These are phyloP conservation scores for Drosophila nikananu DNA, from an alignment of 1,140 invertebrate genomes.

Conservation along the genomic window DNA sequence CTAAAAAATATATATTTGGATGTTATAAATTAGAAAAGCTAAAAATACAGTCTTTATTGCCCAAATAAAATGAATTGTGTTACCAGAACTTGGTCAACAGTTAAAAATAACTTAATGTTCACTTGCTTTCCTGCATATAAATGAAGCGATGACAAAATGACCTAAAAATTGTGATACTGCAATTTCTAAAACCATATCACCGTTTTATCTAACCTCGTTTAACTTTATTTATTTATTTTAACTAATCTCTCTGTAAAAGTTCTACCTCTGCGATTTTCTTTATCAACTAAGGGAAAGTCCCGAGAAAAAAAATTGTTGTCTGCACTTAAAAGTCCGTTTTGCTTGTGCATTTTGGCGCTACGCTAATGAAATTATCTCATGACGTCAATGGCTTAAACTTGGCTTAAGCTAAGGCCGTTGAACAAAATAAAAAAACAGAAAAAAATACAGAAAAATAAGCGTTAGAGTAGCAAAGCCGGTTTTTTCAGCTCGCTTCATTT, in stretches of 20 bases:
- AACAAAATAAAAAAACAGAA: neutral
- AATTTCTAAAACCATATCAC: neutral
- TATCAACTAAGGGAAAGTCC: constrained; percentile 31
- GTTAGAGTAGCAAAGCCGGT: constrained; percentile 57
- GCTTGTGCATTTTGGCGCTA: constrained; percentile 52
- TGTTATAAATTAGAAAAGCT: neutral
- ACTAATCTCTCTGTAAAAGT: neutral
- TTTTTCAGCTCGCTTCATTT: constrained; percentile 47
- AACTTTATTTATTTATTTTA: neutral
- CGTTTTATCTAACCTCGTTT: neutral
- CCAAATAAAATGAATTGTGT: neutral
- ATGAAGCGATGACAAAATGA: neutral
- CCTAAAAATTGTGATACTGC: neutral
- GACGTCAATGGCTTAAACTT: constrained; percentile 64
- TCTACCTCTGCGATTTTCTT: neutral
- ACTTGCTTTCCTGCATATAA: neutral
- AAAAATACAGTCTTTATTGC: neutral
- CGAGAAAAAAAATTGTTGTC: constrained; percentile 7
- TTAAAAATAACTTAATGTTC: neutral
- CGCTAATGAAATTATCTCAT: constrained; percentile 61
- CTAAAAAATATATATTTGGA: neutral
- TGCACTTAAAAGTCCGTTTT: constrained; percentile 20
- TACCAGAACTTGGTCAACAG: neutral
- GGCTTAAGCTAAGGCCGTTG: constrained; percentile 31
- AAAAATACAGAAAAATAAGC: constrained; percentile 1